Conservation (phyloP, 2,888 invertebrate genomes). For the Plagiodera versicolora region DNA sequence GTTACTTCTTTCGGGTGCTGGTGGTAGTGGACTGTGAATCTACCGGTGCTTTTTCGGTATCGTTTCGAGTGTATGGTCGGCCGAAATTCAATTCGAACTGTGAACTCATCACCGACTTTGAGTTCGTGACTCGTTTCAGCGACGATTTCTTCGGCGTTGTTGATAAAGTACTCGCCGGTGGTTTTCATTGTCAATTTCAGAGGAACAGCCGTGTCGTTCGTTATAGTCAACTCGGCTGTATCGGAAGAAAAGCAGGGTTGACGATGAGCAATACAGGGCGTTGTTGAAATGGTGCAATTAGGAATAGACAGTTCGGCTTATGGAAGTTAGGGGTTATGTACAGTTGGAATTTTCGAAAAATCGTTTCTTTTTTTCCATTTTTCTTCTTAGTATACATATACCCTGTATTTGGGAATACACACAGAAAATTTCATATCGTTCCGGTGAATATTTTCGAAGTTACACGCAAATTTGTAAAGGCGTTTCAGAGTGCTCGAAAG, state of each 20-base stretch:
- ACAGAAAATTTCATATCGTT: too few relatives aligned
- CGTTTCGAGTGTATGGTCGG: conserved; percentile 36
- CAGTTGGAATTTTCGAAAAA: too few relatives aligned
- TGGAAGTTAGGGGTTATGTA: too few relatives aligned
- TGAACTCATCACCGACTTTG: conserved; percentile 3
- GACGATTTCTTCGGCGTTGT: conserved; percentile 4
- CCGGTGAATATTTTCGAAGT: too few relatives aligned
- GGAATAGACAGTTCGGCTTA: too few relatives aligned
- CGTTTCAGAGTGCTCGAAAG: too few relatives aligned
- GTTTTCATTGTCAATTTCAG: conserved; percentile 26
- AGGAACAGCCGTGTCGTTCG: conserved; percentile 58
- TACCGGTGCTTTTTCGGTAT: conserved; percentile 39
- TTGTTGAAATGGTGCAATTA: too few relatives aligned
- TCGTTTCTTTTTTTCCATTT: too few relatives aligned
- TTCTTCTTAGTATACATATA: too few relatives aligned
- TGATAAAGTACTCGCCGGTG: conserved; percentile 30
- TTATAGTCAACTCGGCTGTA: conserved; percentile 60
- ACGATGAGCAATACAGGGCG: too few relatives aligned
- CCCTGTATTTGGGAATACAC: too few relatives aligned
- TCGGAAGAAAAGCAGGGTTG: not conserved
- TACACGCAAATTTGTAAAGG: too few relatives aligned
- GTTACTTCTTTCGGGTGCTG: conserved; percentile 48
- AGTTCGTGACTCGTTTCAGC: not conserved
- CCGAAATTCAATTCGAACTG: conserved; percentile 31
- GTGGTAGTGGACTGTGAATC: conserved; percentile 49